Base-by-base conservation (phyloP, 2,797 vertebrate genomes). In the Choloepus didactylus region DNA sequence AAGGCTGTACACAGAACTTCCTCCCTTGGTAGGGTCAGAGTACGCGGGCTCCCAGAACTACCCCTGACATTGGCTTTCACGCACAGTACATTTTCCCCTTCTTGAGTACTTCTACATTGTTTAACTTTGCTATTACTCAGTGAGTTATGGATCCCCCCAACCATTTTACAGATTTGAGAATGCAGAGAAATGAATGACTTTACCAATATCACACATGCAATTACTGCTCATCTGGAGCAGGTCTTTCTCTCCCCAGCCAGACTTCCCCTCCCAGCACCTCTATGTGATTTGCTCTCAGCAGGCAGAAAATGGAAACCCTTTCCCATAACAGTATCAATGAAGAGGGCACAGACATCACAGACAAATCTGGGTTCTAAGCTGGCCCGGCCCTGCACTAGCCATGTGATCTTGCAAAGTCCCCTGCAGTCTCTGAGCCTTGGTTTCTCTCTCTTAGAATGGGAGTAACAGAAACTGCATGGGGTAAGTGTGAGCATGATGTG, bases 351-450 rank as follows among this genome's bases (percentile, higher is more conserved):
- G 51, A 76, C 4, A 4, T 21, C n/a, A 4, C n/a, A 59, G 31
- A 64, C 46, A 72, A 56, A 72, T 41, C 25, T 70, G 87, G 76
- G 59, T 81, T 84, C 93, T 73, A 31, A 60, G 92, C 9, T 80
- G 86, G 31, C 12, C 70, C 21, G 29, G 23, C 9, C 18, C 2
- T 25, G 7, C 5, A 31, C 25, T 35, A 35, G 19, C 21, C 31
- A 10, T 6, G 16, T 69, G 80, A 80, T 35, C 87, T 91, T 41
- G 11, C 29, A 29, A 46, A 56, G 23, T 25, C 16, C 5, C 15
- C 31, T 23, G 10, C 44, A 64, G 21, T 35, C 46, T 69, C 73
- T 67, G 41, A 56, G 38, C 15, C 21, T 87, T 59, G 27, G 31
- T 82, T 3, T 66, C 64, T 44, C 73, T 16, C 49, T 82, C 51